Base-by-base conservation (phyloP, 1,140 invertebrate species). In the Drosophila nasuta region DNA sequence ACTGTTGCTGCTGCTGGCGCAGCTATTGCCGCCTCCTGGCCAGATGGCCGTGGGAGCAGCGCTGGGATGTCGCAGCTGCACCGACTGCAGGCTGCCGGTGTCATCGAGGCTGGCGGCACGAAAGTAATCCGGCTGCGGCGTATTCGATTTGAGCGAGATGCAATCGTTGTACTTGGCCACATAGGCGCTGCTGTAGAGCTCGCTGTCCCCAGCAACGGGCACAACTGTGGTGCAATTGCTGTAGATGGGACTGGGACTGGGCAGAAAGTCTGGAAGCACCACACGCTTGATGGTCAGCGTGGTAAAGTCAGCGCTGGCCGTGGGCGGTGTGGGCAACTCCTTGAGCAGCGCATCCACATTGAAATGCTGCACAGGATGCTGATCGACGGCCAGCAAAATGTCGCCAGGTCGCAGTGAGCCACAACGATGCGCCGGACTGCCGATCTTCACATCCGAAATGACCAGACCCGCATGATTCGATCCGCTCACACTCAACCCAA, bases 401-500 rank as follows among this genome's bases (percentile, higher is more conserved):
- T 99, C 98, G 0, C 98, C 97, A 0, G 96, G 94, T 45, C 97
- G 95, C 30, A 99, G 93, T 5, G 97, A 97, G 0, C 98, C 98
- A 13, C 96, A 96, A 65, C 98, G 95, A 93, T 99, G 97, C 0
- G 98, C 97, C 0, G 97, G 95, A 30, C 97, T 98, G 5, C 98
- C 98, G 54, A 96, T 95, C 59, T 96, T 95, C 1, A 99, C 96
- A 80, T 98, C 96, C 0, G 96, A 96, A 67, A 98, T 97, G 30
- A 96, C 93, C 51, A 97, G 92, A 1, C 91, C 91, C 7, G 77
- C 88, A 65, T 95, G 94, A 41, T 93, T 93, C 52, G 92, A 90
- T 5, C 96, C 95, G 91, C 95, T 97, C 3, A 98, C 96, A 5
- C 97, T 98, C 5, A 99, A 95, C 2, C 98, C 98, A 10, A 98